A percentile compares a stretch with the other conserved stretches of the same genome.
These are phyloP conservation scores for Aythya baeri DNA, from an alignment of 2,113 vertebrate genomes.

Conservation along the genomic window DNA sequence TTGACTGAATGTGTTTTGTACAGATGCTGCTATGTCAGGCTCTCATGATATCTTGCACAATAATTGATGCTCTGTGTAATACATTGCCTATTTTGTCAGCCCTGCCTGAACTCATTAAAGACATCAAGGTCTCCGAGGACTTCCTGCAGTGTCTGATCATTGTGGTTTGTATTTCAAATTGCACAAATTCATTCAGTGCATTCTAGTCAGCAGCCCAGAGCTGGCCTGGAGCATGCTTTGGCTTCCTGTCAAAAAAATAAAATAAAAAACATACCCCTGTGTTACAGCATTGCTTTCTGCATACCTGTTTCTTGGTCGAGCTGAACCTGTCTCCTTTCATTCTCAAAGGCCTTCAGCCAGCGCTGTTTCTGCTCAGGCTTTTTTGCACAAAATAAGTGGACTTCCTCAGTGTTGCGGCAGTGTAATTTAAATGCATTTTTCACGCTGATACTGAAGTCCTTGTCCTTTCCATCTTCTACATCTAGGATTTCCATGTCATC, in stretches of 20 bases:
- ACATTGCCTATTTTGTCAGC: neutral
- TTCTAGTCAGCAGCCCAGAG: neutral
- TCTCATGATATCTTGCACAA: neutral
- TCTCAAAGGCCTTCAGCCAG: slow-evolving; percentile 90
- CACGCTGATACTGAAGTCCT: slow-evolving; percentile 88
- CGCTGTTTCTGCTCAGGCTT: slow-evolving; percentile 94
- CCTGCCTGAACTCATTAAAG: neutral
- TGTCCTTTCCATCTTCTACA: slow-evolving; percentile 92
- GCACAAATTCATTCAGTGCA: neutral
- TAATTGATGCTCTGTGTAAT: neutral
- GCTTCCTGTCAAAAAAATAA: neutral
- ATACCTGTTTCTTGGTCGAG: slow-evolving; percentile 91
- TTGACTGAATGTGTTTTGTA: neutral
- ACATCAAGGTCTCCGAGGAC: neutral
- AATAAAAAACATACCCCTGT: neutral
- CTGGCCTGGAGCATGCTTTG: neutral
- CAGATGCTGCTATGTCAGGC: rapidly evolving
- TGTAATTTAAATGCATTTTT: slow-evolving; percentile 90
- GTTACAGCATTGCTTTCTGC: neutral
- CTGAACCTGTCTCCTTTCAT: slow-evolving; percentile 90
- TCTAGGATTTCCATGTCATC: slow-evolving; percentile 90
- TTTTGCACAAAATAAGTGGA: slow-evolving; percentile 90
- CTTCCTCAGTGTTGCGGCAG: slow-evolving; percentile 77
- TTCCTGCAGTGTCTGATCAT: neutral
- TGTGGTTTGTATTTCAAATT: neutral